Evolutionary conservation across 2,113 vertebrate genomes (phyloP).

Genomic region (Dicaeum eximium): DNA sequence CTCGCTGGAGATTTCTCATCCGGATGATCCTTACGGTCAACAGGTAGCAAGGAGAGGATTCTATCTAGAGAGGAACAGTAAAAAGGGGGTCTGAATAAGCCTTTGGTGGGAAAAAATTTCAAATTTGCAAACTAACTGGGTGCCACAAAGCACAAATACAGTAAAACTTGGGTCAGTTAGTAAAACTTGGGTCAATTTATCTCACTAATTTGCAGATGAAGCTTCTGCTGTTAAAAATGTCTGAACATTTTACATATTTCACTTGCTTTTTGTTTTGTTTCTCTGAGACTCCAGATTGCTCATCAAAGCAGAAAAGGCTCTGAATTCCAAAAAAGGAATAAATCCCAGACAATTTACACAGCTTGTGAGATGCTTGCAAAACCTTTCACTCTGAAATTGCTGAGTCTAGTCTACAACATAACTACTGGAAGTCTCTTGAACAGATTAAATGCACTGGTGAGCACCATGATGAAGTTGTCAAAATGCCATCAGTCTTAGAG

Average conservation of each 20-base stretch:
- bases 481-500: not conserved
- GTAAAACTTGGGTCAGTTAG: not conserved
- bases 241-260: not conserved
- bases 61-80: conserved; percentile 24
- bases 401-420: not conserved
- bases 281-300: not conserved
- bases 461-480: not conserved
- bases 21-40: conserved; percentile 69
- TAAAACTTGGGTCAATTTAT: not conserved
- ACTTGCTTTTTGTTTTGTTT: not conserved
- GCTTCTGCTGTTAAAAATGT: not conserved
- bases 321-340: not conserved
- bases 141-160: not conserved
- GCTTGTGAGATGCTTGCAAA: not conserved
- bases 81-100: not conserved
- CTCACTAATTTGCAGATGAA: not conserved
- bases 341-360: not conserved
- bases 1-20: conserved; percentile 71
- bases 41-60: conserved; percentile 66
- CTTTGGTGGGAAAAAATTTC: not conserved
- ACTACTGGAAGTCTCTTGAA: not conserved
- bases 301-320: not conserved
- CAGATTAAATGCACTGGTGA: not conserved
- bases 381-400: not conserved
- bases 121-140: not conserved